These are phyloP conservation scores for Hemitrygon akajei DNA, from an alignment of 2,797 vertebrate species.

Conservation along the genomic window DNA sequence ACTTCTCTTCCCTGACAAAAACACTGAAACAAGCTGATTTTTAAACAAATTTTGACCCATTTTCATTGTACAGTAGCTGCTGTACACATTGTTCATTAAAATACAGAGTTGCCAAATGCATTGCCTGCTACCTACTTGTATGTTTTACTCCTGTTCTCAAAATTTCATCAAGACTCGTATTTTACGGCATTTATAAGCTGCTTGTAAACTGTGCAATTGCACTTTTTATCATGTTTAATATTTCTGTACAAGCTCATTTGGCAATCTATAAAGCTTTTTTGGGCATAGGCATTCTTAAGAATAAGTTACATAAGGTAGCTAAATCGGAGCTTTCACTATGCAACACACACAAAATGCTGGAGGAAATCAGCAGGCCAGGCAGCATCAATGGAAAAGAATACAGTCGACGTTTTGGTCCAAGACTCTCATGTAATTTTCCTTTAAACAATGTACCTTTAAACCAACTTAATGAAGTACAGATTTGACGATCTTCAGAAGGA, in stretches of 20 bases:
- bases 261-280: not conserved
- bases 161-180: not conserved
- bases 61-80: not conserved
- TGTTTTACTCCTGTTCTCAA: not conserved
- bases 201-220: not conserved
- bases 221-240: not conserved
- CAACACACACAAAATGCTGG: too few species aligned
- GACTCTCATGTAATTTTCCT: too few species aligned
- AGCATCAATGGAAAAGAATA: too few species aligned
- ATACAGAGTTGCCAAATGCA: not conserved
- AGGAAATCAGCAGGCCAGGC: too few species aligned
- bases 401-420: too few species aligned
- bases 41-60: not conserved
- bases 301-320: too few species aligned
- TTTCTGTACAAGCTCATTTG: not conserved
- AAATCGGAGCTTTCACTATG: too few species aligned
- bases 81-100: not conserved
- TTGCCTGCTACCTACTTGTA: not conserved
- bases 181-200: not conserved
- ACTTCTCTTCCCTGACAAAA: not conserved
- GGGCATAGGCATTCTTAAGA: not conserved
- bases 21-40: not conserved
- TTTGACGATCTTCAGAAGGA: too few species aligned
- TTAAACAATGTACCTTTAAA: too few species aligned
- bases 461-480: too few species aligned